Evolutionary conservation across 2,113 vertebrate species (phyloP), one percentile per base, ranked within the genome.

Genomic region (Aspiorhynchus laticeps): DNA sequence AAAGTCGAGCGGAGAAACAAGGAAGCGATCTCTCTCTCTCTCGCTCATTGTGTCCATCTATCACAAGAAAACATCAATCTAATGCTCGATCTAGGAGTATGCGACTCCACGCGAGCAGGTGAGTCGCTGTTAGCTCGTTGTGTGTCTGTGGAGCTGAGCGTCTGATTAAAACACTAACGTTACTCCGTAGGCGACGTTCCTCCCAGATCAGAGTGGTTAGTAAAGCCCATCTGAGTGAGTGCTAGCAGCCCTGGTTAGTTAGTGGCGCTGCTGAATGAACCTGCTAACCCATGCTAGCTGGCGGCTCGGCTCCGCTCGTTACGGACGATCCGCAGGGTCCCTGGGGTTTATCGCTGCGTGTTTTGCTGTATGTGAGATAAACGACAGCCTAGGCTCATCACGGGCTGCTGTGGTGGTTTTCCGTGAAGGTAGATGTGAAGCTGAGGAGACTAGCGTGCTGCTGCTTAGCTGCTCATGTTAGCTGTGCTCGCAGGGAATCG

Each of bases 11-110:
- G 84, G 82, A 90, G 91, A 77, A 93, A 94, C 90, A 93, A 94
- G 93, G 94, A 94, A 95, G 93, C 93, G 89, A 88, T 90, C 71
- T 77, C 31, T 48, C 11, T 89, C 88, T 90, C 91, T 83, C 90
- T 86, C 85, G 84, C 87, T 90, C 65, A 48, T 51, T 51, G 80
- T 69, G 61, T 48, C 5, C 38, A 24, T 67, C 80, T 43, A 3
- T 24, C 65, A 26, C 1, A 36, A 21, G 46, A 33, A 73, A 82
- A 46, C 61, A 82, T 43, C 82, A 5, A 41, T 95, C 94, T 95
- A 90, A 96, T 95, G 95, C 94, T 91, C 91, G 90, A 91, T 86
- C 92, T 81, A 89, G 92, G 94, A 95, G 91, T 80, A 95, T 95
- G 95, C 94, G 93, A 90, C 90, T 91, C 89, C 91, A 92, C 85